Percentiles rank a stretch among this genome's conserved stretches.
These are phyloP conservation scores for Limenitis camilla DNA, from an alignment of 2,888 invertebrate species.

Conservation along the genomic window DNA sequence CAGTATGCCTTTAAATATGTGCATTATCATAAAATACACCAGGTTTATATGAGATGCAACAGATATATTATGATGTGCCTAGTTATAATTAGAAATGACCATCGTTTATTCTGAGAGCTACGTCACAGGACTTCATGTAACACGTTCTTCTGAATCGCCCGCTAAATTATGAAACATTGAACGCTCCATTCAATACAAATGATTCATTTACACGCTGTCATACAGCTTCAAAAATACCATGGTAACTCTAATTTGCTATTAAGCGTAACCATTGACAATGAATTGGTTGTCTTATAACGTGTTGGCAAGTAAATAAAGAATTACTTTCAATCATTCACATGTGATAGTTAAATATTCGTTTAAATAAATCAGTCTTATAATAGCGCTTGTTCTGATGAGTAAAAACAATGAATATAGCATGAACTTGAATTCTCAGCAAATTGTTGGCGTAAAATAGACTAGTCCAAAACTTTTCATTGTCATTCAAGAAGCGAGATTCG, in stretches of 20 bases:
- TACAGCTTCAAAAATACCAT: neutral
- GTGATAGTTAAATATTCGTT: neutral
- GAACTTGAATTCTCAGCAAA: neutral
- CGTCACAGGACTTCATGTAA: constrained; percentile 52
- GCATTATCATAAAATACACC: neutral
- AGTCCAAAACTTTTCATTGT: constrained; percentile 15
- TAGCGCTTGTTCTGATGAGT: too few relatives aligned
- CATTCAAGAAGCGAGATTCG: constrained; percentile 31
- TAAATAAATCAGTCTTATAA: too few relatives aligned
- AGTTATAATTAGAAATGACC: constrained; percentile 59
- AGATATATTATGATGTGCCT: constrained; percentile 3
- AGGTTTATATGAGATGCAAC: constrained; percentile 2
- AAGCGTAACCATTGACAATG: neutral
- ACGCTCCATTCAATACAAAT: constrained; percentile 2
- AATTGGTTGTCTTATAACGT: too few relatives aligned
- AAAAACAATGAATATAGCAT: neutral
- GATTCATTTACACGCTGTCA: neutral
- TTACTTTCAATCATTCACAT: too few relatives aligned
- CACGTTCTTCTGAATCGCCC: constrained; percentile 15
- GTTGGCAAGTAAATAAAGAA: too few relatives aligned
- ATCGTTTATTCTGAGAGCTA: constrained; percentile 63
- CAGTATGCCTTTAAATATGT: neutral
- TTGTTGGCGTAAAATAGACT: constrained; percentile 4
- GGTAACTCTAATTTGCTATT: constrained; percentile 1
- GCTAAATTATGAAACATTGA: constrained; percentile 15